These are phyloP conservation scores for Mnemiopsis leidyi DNA, from an alignment of 37 sponge, comb jelly and placozoan genomes.

Conservation along the genomic window DNA sequence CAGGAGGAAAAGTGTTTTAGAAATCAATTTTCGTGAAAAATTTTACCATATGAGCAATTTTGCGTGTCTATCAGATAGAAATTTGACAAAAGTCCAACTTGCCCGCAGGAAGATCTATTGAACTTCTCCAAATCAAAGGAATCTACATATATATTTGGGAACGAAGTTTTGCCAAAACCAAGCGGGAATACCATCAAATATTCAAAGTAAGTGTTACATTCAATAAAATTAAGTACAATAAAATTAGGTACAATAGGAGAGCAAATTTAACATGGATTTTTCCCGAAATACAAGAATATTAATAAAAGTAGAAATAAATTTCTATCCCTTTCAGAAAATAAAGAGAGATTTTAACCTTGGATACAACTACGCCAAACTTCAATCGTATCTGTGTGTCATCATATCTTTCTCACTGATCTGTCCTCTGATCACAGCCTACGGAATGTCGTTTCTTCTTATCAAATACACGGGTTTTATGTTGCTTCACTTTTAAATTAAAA, in stretches of 20 bases:
- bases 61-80: neutral
- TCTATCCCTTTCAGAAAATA: neutral
- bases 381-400: neutral
- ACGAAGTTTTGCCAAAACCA: neutral
- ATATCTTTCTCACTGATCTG: conserved; percentile 3
- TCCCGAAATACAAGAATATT: too few species aligned
- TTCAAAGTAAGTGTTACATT: neutral
- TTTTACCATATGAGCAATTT: too few species aligned
- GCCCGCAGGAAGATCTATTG: neutral
- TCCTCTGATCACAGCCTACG: neutral
- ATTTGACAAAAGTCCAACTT: neutral
- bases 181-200: neutral
- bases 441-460: neutral
- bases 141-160: neutral
- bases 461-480: neutral
- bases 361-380: conserved; percentile 39
- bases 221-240: too few species aligned
- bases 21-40: too few species aligned
- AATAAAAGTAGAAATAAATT: too few species aligned
- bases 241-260: too few species aligned
- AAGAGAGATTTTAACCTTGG: neutral
- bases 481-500: neutral
- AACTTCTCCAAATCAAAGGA: neutral
- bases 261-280: too few species aligned
- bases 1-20: too few species aligned